Evolutionary conservation across 2,797 vertebrate species (phyloP).

Genomic region (Coregonus sp.): DNA sequence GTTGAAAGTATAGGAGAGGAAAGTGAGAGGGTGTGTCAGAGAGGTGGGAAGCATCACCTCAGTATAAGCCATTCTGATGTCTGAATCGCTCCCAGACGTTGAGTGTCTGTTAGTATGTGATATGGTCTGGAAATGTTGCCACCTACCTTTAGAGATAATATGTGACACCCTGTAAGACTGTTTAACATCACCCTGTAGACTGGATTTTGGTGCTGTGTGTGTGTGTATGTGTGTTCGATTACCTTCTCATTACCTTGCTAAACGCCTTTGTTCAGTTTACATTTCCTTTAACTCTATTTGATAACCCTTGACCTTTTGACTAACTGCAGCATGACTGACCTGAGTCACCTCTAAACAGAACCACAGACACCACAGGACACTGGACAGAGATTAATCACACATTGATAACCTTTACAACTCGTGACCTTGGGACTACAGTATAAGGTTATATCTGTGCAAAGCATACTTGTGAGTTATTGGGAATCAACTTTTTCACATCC

Average conservation of each 20-base stretch:
- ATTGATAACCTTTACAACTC: background rate
- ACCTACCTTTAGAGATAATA: background rate
- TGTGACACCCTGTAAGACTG: background rate
- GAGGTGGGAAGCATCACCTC: background rate
- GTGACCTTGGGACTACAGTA: no score
- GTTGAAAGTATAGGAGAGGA: background rate
- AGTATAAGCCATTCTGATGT: no score
- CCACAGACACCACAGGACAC: background rate
- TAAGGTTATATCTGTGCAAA: no score
- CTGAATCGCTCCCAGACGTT: no score
- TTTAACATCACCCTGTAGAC: background rate
- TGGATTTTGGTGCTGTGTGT: background rate
- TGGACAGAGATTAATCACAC: background rate
- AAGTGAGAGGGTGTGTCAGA: background rate
- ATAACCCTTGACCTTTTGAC: constrained; percentile 14
- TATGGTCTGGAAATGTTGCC: background rate
- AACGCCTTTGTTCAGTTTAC: constrained; percentile 52
- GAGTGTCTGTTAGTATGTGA: no score
- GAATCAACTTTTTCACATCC: no score
- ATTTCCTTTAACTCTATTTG: constrained; percentile 34
- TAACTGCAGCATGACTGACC: constrained; percentile 26
- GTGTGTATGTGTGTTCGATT: constrained; percentile 27
- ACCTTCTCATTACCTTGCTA: constrained; percentile 38
- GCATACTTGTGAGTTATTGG: background rate
- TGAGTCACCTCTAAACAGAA: background rate